A percentile compares a stretch with the other conserved stretches of the same genome.
Evolutionary conservation across 2,888 invertebrate species (phyloP).

Genomic region (Gastracanthus pulcherrimus): DNA sequence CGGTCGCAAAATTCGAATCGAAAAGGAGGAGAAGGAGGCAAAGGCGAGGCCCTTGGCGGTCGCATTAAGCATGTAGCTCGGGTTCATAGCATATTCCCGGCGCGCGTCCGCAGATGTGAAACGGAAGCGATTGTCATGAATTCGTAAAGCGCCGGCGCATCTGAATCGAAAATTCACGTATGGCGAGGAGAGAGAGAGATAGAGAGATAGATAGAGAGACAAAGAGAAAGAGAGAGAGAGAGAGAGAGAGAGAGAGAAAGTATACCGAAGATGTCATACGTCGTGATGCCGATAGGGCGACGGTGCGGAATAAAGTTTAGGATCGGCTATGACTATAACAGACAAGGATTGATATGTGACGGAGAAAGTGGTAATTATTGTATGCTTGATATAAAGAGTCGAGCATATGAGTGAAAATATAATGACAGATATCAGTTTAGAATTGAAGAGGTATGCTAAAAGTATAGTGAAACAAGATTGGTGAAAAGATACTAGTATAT

Average conservation of each 20-base stretch:
- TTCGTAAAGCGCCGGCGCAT: conserved; percentile 50
- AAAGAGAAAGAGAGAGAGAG: no score
- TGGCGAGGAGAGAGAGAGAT: background rate
- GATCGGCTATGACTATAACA: background rate
- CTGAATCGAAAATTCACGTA: conserved; percentile 43
- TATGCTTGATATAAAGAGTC: no score
- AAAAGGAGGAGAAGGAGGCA: background rate
- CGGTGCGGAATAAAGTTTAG: conserved; percentile 10
- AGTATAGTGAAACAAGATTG: no score
- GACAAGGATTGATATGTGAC: conserved; percentile 18
- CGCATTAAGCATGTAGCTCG: conserved; percentile 43
- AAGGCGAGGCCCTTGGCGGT: no score
- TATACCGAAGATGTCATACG: no score
- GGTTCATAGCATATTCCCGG: conserved; percentile 45
- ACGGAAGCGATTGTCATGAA: conserved; percentile 56
- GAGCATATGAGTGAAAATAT: no score
- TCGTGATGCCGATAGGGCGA: background rate
- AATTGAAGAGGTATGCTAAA: no score
- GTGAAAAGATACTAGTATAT: no score
- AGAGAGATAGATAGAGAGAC: no score
- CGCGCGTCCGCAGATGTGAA: conserved; percentile 49
- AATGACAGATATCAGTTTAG: no score
- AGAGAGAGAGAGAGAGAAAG: no score
- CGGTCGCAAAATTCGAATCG: conserved; percentile 37
- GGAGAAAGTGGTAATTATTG: background rate